A percentile compares a stretch with the other conserved stretches of the same genome.
phyloP scores from a whole-genome alignment of 64 coral and sea anemone genomes.

The Stylophora pistillata region DNA sequence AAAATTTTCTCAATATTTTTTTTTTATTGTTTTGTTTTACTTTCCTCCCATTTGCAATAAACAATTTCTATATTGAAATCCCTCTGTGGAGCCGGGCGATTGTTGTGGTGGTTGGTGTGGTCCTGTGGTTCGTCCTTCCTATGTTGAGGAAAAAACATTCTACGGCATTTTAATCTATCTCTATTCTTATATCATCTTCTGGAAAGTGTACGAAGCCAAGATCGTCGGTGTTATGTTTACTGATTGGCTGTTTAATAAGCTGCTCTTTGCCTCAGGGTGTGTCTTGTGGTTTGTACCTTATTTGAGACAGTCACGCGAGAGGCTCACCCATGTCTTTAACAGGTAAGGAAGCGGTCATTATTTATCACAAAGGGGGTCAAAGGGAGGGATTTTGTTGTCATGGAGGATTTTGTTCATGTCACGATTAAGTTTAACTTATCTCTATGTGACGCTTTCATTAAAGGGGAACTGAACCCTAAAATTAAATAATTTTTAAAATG shows the following conservation, averaged over 20 bases:
- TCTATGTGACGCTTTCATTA: too few species aligned
- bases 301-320: constrained; percentile 55
- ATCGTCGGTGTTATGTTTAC: constrained; percentile 35
- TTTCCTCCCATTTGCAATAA: constrained; percentile 69
- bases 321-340: constrained; percentile 57
- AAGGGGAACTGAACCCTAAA: too few species aligned
- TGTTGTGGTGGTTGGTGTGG: constrained; percentile 43
- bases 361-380: too few species aligned
- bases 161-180: constrained; percentile 56
- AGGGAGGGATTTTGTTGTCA: too few species aligned
- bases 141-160: constrained; percentile 58
- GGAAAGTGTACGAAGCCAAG: constrained; percentile 55
- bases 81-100: constrained; percentile 51
- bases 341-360: constrained; percentile 4
- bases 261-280: constrained; percentile 52
- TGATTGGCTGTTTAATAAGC: background rate
- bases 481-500: too few species aligned
- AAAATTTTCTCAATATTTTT: background rate
- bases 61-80: constrained; percentile 54
- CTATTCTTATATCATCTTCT: constrained; percentile 67
- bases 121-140: constrained; percentile 70
- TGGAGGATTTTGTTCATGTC: too few species aligned
- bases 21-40: background rate
- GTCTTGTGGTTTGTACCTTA: constrained; percentile 52
- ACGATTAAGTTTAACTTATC: too few species aligned